phyloP scores from a whole-genome alignment of 1,140 invertebrate genomes.

The Pentalonia nigronervosa region DNA sequence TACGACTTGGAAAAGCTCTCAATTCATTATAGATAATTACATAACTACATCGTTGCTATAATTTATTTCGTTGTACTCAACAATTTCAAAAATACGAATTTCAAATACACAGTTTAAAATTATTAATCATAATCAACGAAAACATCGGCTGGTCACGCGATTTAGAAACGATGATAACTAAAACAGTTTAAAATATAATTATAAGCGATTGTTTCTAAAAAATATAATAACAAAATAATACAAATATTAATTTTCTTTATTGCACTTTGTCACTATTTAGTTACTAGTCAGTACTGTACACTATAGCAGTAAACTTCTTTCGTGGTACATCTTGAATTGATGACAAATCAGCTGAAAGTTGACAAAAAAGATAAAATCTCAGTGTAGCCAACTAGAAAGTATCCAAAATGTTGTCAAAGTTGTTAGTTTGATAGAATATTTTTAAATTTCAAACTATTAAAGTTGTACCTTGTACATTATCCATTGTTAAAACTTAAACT shows the following conservation, averaged over 20 bases:
- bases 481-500: neutral
- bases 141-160: neutral
- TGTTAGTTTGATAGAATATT: neutral
- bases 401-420: neutral
- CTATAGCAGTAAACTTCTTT: constrained; percentile 54
- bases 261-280: constrained; percentile 50
- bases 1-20: neutral
- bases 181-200: neutral
- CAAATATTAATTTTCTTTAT: constrained; percentile 40
- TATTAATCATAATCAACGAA: constrained; percentile 25
- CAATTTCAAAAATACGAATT: constrained; percentile 28
- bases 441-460: neutral
- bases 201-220: constrained; percentile 35
- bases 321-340: constrained; percentile 52
- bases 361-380: constrained; percentile 38
- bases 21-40: neutral
- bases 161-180: neutral
- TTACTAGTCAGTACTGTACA: constrained; percentile 53
- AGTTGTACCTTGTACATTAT: neutral
- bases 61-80: neutral
- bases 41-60: constrained; percentile 27
- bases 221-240: constrained; percentile 39
- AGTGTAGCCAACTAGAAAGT: constrained; percentile 27
- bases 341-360: constrained; percentile 57
- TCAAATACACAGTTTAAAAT: neutral